phyloP scores from a whole-genome alignment of 2,888 invertebrate genomes.

The Willowsia nigromaculata region DNA sequence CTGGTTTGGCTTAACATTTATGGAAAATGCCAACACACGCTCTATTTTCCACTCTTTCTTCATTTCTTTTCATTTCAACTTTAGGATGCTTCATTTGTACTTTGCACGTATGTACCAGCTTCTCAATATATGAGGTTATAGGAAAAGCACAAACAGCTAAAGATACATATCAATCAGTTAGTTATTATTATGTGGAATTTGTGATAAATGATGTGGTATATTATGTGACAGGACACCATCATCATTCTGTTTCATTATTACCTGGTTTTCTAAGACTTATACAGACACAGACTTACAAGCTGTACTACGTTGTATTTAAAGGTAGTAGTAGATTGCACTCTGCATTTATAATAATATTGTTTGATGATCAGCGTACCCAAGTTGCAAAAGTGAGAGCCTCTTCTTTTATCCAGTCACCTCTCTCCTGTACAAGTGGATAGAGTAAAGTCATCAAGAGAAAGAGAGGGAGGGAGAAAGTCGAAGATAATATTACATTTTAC shows the following conservation, averaged over 20 bases:
- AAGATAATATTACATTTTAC: conserved; percentile 28
- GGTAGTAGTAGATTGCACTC: neutral
- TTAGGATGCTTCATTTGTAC: neutral
- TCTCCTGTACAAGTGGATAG: neutral
- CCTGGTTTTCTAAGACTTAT: neutral
- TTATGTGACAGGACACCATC: conserved; percentile 32
- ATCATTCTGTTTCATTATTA: neutral
- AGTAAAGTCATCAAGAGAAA: neutral
- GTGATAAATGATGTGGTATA: conserved; percentile 21
- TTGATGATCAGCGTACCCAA: conserved; percentile 12
- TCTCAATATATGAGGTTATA: too few relatives aligned
- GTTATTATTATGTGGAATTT: neutral
- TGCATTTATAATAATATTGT: conserved; percentile 30
- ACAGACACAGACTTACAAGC: too few relatives aligned
- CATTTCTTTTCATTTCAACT: neutral
- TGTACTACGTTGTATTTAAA: neutral
- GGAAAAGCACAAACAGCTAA: too few relatives aligned
- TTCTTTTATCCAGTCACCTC: neutral
- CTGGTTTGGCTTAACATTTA: neutral
- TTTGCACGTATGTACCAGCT: neutral
- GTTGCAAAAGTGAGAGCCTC: neutral
- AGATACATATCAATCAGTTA: conserved; percentile 62
- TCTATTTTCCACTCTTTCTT: neutral
- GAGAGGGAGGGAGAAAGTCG: neutral
- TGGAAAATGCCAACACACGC: conserved; percentile 59